phyloP scores from a whole-genome alignment of 2,888 invertebrate genomes.

The Eupithecia tripunctaria region DNA sequence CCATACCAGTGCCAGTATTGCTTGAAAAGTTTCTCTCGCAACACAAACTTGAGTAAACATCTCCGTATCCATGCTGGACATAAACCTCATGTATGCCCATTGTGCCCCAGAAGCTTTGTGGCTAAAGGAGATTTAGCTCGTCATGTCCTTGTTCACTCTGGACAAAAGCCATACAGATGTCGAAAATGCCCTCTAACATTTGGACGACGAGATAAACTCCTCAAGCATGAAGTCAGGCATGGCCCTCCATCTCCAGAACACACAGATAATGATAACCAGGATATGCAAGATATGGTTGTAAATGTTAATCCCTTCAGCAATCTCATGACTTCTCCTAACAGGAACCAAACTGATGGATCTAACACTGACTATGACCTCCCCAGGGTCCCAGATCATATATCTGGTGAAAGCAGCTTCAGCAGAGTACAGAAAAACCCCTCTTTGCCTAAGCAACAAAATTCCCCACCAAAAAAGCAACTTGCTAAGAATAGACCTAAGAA shows the following conservation, averaged over 20 bases:
- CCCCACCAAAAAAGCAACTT: slow-evolving; percentile 67
- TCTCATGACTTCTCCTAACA: slow-evolving; percentile 74
- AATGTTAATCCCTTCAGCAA: slow-evolving; percentile 85
- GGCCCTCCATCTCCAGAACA: slow-evolving; percentile 67
- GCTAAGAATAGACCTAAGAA: slow-evolving; percentile 79
- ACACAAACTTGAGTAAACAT: slow-evolving; percentile 91
- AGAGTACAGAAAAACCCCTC: slow-evolving; percentile 69
- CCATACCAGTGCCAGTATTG: slow-evolving; percentile 90
- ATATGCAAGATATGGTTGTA: slow-evolving; percentile 84
- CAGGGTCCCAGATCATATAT: slow-evolving; percentile 80
- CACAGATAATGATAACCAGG: slow-evolving; percentile 63
- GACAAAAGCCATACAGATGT: slow-evolving; percentile 87
- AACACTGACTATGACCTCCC: slow-evolving; percentile 76
- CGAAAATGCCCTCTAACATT: slow-evolving; percentile 87
- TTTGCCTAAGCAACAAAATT: slow-evolving; percentile 62
- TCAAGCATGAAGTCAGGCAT: slow-evolving; percentile 87
- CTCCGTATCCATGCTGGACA: slow-evolving; percentile 89
- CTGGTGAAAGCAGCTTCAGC: slow-evolving; percentile 77
- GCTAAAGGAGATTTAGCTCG: slow-evolving; percentile 87
- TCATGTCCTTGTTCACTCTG: slow-evolving; percentile 88
- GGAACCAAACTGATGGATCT: slow-evolving; percentile 58
- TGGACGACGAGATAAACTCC: slow-evolving; percentile 87
- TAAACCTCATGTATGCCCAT: slow-evolving; percentile 89
- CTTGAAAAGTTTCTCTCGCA: slow-evolving; percentile 89
- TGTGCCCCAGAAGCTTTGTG: slow-evolving; percentile 89